These are phyloP conservation scores for Drosophila greeni DNA, from an alignment of 2,888 invertebrate species.

Conservation along the genomic window DNA sequence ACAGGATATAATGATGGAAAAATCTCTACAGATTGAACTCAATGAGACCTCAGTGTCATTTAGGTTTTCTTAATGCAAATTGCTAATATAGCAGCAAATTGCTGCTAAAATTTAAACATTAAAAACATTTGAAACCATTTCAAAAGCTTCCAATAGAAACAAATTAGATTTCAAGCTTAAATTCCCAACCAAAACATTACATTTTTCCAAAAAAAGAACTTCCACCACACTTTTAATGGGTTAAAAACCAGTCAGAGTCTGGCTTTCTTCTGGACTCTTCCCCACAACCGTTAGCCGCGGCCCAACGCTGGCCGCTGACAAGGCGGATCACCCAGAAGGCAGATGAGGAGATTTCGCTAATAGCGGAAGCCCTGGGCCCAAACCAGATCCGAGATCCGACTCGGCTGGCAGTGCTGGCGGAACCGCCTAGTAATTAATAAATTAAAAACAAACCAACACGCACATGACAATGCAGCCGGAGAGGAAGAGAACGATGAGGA, in stretches of 20 bases:
- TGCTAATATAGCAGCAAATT: not conserved
- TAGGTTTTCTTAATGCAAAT: too few species aligned
- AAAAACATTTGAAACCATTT: not conserved
- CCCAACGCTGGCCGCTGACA: slow-evolving; percentile 19
- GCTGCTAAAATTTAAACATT: not conserved
- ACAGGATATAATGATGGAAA: not conserved
- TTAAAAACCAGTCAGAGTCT: slow-evolving; percentile 1
- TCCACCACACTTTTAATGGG: not conserved
- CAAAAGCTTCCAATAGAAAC: not conserved
- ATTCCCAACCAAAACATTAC: too few species aligned
- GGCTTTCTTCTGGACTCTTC: not conserved
- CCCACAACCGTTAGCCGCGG: slow-evolving; percentile 1
- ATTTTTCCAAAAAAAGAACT: not conserved
- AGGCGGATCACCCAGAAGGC: slow-evolving; percentile 21
- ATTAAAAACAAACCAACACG: slow-evolving; percentile 69
- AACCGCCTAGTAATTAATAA: slow-evolving; percentile 70
- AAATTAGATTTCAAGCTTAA: not conserved
- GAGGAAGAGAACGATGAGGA: not conserved
- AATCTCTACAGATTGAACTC: not conserved
- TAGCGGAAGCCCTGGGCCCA: slow-evolving; percentile 62
- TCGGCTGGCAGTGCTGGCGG: slow-evolving; percentile 20
- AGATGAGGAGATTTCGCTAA: slow-evolving; percentile 56
- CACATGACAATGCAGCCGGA: slow-evolving; percentile 49
- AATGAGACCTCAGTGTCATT: too few species aligned
- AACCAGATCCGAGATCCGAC: slow-evolving; percentile 8